Percentiles rank a stretch among this genome's conserved stretches.
Evolutionary conservation across 1,140 invertebrate species (phyloP).

Genomic region (Dendrolimus kikuchii): DNA sequence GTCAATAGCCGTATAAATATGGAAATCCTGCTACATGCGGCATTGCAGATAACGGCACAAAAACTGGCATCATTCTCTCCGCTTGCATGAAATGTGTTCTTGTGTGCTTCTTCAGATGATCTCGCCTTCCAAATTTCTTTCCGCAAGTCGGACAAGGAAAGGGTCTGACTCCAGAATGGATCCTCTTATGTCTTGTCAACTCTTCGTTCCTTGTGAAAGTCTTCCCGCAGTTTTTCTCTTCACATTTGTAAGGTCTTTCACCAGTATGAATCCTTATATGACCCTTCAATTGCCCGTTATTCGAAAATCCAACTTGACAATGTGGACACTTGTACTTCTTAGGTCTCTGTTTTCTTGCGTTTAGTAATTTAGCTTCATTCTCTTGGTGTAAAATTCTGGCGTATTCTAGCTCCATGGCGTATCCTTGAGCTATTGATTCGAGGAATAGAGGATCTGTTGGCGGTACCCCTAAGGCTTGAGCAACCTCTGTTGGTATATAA

Average conservation of each 20-base stretch:
- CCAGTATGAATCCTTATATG: constrained; percentile 94
- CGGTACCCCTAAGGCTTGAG: constrained; percentile 65
- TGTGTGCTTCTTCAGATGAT: constrained; percentile 89
- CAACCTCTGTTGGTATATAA: constrained; percentile 60
- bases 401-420: constrained; percentile 78
- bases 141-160: constrained; percentile 85
- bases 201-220: constrained; percentile 95
- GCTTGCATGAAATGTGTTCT: constrained; percentile 78
- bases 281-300: constrained; percentile 93
- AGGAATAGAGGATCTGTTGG: constrained; percentile 67
- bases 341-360: constrained; percentile 83
- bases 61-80: constrained; percentile 70
- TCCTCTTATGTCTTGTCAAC: constrained; percentile 90
- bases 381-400: constrained; percentile 77
- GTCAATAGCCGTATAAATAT: constrained; percentile 64
- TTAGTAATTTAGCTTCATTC: constrained; percentile 75
- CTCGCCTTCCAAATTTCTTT: constrained; percentile 91
- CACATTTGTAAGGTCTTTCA: constrained; percentile 91
- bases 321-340: constrained; percentile 92
- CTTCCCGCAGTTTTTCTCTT: constrained; percentile 87
- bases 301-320: constrained; percentile 92
- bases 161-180: constrained; percentile 88
- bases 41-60: constrained; percentile 60
- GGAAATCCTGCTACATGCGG: constrained; percentile 56
- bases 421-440: constrained; percentile 72